Percentiles rank a stretch among this genome's conserved stretches.
Evolutionary conservation across 2,797 vertebrate species (phyloP).

Genomic region (Malacoraja senta): DNA sequence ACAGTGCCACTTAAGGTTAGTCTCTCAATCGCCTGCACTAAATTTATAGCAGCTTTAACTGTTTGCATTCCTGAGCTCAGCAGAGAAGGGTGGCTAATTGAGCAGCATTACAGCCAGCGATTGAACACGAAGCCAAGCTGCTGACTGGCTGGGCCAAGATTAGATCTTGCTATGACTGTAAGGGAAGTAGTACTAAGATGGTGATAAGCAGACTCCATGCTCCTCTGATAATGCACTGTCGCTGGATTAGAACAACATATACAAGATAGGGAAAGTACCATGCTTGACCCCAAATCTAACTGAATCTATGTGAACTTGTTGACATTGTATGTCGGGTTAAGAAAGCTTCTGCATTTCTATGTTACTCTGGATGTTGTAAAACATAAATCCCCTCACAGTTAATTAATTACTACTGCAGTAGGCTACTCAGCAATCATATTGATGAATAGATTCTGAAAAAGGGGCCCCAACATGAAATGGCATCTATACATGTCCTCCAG

Average conservation of each 20-base stretch:
- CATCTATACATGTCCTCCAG: too few species aligned
- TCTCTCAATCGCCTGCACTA: not conserved
- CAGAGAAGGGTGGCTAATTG: not conserved
- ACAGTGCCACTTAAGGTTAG: constrained; percentile 4
- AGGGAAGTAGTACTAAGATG: not conserved
- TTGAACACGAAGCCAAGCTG: not conserved
- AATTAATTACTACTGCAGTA: not conserved
- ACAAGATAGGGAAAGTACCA: not conserved
- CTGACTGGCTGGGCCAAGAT: not conserved
- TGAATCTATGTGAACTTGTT: not conserved
- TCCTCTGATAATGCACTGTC: not conserved
- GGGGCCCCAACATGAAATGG: too few species aligned
- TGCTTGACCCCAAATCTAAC: not conserved
- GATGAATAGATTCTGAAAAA: not conserved
- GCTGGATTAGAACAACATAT: not conserved
- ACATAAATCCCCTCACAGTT: not conserved
- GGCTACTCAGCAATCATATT: not conserved
- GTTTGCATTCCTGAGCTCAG: not conserved
- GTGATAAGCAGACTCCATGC: not conserved
- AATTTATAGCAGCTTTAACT: not conserved
- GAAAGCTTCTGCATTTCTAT: not conserved
- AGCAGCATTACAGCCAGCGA: not conserved
- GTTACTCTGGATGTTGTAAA: not conserved
- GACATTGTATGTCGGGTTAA: not conserved
- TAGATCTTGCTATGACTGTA: not conserved